phyloP scores from a whole-genome alignment of 2,797 vertebrate genomes.

The Scolopax rusticola region DNA sequence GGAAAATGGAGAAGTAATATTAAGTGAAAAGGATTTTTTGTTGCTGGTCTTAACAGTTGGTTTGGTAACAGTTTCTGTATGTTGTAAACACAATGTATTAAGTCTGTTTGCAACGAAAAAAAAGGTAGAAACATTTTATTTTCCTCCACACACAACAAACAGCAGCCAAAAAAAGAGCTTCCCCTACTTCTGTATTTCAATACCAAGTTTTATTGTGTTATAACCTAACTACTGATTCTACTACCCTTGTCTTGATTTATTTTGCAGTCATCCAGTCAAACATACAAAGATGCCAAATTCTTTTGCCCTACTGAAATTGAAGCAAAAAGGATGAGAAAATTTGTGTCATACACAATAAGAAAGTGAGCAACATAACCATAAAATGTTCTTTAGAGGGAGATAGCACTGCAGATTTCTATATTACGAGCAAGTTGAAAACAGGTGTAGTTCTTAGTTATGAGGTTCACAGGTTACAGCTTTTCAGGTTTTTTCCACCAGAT shows the following conservation, averaged over 20 bases:
- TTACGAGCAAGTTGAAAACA: background rate
- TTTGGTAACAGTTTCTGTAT: background rate
- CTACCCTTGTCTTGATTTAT: background rate
- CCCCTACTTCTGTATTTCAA: background rate
- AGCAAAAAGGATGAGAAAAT: background rate
- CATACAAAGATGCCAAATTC: background rate
- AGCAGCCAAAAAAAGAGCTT: background rate
- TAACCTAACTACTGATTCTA: background rate
- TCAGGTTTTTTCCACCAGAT: slow-evolving; percentile 33
- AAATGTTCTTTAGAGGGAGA: background rate
- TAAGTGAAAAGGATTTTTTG: background rate
- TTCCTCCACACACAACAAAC: background rate
- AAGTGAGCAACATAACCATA: background rate
- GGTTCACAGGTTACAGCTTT: background rate
- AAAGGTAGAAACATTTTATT: background rate
- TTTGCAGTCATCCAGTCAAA: background rate
- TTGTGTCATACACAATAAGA: background rate
- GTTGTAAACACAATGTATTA: background rate
- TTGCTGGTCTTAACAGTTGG: background rate
- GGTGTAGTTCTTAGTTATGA: background rate
- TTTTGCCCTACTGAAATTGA: background rate
- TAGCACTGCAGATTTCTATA: background rate
- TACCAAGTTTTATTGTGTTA: background rate
- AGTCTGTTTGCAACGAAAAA: background rate
- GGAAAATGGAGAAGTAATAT: background rate